Evolutionary conservation across 92 coral and sea anemone species (phyloP).

Genomic region (Umimayanthus chanpuru): DNA sequence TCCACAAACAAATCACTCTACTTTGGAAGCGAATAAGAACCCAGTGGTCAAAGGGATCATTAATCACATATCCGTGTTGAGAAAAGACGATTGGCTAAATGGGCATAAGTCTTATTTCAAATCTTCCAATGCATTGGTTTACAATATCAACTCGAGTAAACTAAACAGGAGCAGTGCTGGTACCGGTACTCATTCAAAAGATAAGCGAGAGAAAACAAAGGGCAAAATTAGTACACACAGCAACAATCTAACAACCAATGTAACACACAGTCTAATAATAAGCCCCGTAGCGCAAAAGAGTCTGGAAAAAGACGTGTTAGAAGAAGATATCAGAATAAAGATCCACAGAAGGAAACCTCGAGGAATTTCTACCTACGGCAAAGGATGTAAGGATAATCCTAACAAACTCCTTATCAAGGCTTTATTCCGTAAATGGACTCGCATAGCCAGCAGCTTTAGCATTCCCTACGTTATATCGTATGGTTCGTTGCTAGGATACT

Average conservation of each 20-base stretch:
- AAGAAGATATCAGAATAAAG: conserved; percentile 27
- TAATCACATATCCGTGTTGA: neutral
- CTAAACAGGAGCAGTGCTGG: neutral
- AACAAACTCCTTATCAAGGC: neutral
- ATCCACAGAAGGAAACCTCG: conserved; percentile 17
- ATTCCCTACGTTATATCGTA: conserved; percentile 29
- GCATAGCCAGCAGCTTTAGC: neutral
- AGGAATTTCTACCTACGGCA: conserved; percentile 27
- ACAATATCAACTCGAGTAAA: neutral
- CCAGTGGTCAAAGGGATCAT: neutral
- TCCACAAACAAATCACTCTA: neutral
- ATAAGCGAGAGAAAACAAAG: neutral
- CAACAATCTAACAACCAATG: neutral
- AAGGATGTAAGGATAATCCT: conserved; percentile 42
- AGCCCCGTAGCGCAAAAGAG: neutral
- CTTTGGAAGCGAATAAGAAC: neutral
- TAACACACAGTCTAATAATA: conserved; percentile 1
- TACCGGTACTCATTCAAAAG: neutral
- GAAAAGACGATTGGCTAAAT: neutral
- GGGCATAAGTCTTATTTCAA: neutral
- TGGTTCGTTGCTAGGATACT: conserved; percentile 46
- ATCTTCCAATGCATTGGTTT: neutral
- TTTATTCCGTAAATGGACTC: conserved; percentile 23
- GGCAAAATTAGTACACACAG: too few species aligned
- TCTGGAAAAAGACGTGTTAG: neutral